Conservation (phyloP, 2,888 invertebrate species). For the Epirrita christyi region DNA sequence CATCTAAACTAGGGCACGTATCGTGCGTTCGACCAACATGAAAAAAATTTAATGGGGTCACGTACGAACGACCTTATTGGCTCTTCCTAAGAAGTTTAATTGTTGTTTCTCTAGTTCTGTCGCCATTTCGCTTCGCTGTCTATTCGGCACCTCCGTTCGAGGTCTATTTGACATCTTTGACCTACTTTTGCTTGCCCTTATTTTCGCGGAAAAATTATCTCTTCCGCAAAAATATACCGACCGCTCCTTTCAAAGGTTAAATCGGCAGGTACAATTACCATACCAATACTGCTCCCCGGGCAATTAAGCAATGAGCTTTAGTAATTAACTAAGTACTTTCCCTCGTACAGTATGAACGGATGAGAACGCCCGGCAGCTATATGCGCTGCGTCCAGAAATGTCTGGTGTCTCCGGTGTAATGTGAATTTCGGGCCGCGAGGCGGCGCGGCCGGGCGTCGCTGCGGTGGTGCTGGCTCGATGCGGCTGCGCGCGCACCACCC, state of each 20-base stretch:
- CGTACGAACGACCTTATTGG: conserved; percentile 56
- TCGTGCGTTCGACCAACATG: conserved; percentile 48
- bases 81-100: conserved; percentile 48
- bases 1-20: conserved; percentile 9
- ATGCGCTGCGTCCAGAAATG: conserved; percentile 47
- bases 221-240: conserved; percentile 7
- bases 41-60: conserved; percentile 58
- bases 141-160: conserved; percentile 14
- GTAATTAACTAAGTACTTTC: conserved; percentile 44
- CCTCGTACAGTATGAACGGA: conserved; percentile 30
- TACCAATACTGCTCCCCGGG: conserved; percentile 11
- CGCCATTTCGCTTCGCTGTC: conserved; percentile 30
- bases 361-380: conserved; percentile 31
- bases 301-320: conserved; percentile 31
- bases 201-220: conserved; percentile 10
- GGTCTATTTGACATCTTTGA: conserved; percentile 25
- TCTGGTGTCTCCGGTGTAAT: conserved; percentile 54
- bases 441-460: conserved; percentile 47
- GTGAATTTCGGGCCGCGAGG: conserved; percentile 58
- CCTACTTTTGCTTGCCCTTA: conserved; percentile 24
- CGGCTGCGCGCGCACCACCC: conserved; percentile 74
- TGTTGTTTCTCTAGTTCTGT: conserved; percentile 33
- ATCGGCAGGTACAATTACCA: conserved; percentile 6
- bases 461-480: conserved; percentile 56
- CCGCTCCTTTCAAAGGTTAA: conserved; percentile 16